Evolutionary conservation across 2,113 vertebrate genomes (phyloP).

Genomic region (Grammomys dolichurus): DNA sequence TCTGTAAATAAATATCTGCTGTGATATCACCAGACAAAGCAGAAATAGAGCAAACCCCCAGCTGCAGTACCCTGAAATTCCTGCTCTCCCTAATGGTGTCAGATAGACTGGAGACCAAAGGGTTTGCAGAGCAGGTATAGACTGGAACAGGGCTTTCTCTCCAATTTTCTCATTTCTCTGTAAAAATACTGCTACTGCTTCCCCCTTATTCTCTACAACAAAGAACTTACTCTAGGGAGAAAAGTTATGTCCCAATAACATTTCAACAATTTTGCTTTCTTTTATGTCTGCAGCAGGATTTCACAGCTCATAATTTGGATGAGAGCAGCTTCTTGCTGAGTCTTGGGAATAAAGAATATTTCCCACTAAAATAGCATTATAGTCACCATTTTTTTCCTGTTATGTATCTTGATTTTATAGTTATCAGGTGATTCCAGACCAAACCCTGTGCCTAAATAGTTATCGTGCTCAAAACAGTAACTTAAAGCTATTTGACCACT

Average conservation of each 20-base stretch:
- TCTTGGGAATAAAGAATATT: slow-evolving; percentile 69
- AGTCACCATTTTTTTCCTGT: slow-evolving; percentile 67
- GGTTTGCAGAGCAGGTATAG: slow-evolving; percentile 24
- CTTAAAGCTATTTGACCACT: slow-evolving; percentile 80
- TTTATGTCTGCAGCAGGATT: slow-evolving; percentile 58
- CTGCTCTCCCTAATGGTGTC: slow-evolving; percentile 31
- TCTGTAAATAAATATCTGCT: slow-evolving; percentile 60
- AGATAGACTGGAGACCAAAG: slow-evolving; percentile 27
- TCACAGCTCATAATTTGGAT: slow-evolving; percentile 68
- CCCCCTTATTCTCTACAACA: slow-evolving; percentile 65
- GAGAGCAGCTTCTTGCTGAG: slow-evolving; percentile 61
- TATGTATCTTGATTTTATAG: slow-evolving; percentile 81
- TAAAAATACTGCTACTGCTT: neutral
- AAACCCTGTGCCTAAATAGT: slow-evolving; percentile 84
- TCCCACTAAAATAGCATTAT: slow-evolving; percentile 64
- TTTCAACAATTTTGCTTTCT: slow-evolving; percentile 67
- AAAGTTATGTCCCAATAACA: slow-evolving; percentile 65
- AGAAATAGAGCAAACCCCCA: slow-evolving; percentile 37
- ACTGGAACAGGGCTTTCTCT: neutral
- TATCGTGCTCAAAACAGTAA: slow-evolving; percentile 77
- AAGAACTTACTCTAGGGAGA: slow-evolving; percentile 61
- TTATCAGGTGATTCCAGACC: slow-evolving; percentile 81
- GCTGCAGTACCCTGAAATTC: slow-evolving; percentile 29
- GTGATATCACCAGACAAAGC: slow-evolving; percentile 45
- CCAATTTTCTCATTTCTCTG: slow-evolving; percentile 48